Conservation (phyloP, 2,797 vertebrate genomes). For the Lutra lutra region DNA sequence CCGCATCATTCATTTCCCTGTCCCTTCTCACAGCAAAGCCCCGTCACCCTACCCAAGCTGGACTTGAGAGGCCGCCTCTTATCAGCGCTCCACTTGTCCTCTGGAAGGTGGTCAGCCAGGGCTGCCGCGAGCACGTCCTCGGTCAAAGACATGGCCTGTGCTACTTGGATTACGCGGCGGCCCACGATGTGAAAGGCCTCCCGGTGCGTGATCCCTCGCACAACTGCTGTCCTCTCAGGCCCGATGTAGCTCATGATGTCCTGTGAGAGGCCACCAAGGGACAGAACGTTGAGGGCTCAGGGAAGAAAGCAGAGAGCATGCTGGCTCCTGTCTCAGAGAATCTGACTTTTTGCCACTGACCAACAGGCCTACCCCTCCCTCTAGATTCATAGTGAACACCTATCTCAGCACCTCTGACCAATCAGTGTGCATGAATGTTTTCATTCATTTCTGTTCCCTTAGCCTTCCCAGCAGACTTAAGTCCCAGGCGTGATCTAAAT, state of each 20-base stretch:
- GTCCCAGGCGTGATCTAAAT: neutral
- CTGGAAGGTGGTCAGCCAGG: conserved; percentile 91
- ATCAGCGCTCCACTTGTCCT: conserved; percentile 88
- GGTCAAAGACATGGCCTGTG: conserved; percentile 94
- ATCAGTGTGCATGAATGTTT: neutral
- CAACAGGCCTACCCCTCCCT: neutral
- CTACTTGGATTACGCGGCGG: conserved; percentile 87
- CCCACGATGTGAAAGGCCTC: conserved; percentile 87
- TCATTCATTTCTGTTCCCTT: neutral
- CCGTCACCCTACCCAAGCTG: conserved; percentile 91
- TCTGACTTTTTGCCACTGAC: neutral
- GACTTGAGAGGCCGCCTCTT: conserved; percentile 95
- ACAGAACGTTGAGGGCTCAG: neutral
- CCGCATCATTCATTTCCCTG: neutral
- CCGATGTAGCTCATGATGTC: conserved; percentile 89
- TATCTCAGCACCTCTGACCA: conserved; percentile 37
- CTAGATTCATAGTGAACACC: neutral
- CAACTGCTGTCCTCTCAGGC: conserved; percentile 90
- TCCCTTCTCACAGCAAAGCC: neutral
- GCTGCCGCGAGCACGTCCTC: conserved; percentile 90
- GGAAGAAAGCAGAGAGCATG: neutral
- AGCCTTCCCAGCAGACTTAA: neutral
- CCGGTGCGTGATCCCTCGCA: conserved; percentile 85
- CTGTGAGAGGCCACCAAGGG: conserved; percentile 14
- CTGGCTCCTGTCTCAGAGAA: neutral